These are phyloP conservation scores for Microctonus aethiopoides DNA, from an alignment of 2,888 invertebrate species.

Conservation along the genomic window DNA sequence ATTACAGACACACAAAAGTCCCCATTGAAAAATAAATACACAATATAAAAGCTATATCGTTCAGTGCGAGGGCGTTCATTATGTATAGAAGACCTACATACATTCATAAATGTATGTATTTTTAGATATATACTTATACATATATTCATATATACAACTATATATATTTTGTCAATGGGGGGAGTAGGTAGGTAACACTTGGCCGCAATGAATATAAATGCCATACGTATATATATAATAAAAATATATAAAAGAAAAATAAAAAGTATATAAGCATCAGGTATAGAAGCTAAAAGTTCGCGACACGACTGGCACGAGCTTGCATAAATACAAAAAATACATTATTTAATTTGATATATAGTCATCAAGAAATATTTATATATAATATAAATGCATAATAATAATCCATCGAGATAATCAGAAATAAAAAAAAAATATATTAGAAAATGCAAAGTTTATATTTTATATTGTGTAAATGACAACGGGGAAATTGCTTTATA, in stretches of 20 bases:
- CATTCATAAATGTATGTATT: neutral
- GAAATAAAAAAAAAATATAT: too few relatives aligned
- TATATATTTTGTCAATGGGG: neutral
- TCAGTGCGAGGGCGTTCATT: conserved; percentile 41
- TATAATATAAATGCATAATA: too few relatives aligned
- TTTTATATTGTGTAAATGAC: neutral
- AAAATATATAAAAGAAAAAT: neutral
- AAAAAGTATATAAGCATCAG: neutral
- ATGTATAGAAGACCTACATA: neutral
- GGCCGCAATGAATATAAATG: neutral
- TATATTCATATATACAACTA: too few relatives aligned
- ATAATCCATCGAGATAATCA: too few relatives aligned
- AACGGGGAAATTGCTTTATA: neutral
- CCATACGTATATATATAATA: neutral
- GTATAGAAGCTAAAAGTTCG: neutral
- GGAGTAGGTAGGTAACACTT: too few relatives aligned
- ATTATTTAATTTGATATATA: neutral
- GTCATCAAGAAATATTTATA: neutral
- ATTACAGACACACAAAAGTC: neutral
- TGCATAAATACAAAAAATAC: too few relatives aligned
- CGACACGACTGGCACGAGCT: neutral
- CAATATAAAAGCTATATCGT: neutral
- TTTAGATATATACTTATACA: too few relatives aligned
- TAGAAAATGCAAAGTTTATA: too few relatives aligned
- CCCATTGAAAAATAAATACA: neutral